phyloP scores from a whole-genome alignment of 2,797 vertebrate species.

The Gorsachius magnificus region DNA sequence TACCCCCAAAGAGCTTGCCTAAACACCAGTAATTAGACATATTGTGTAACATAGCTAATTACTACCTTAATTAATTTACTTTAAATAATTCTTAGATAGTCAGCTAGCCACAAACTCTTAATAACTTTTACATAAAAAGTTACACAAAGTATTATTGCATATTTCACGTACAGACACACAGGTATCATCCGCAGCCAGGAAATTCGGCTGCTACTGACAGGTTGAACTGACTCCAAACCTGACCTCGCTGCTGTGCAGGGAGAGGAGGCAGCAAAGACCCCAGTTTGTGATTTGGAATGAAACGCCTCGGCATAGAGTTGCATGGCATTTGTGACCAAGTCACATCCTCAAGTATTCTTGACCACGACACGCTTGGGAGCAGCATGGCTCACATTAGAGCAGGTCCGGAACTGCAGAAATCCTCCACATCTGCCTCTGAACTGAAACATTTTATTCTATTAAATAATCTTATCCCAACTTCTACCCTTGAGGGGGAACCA shows the following conservation, averaged over 20 bases:
- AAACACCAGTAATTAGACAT: background rate
- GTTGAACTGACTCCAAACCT: background rate
- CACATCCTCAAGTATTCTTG: background rate
- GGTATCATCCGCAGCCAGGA: background rate
- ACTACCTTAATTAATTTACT: background rate
- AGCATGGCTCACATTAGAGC: background rate
- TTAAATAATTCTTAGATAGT: background rate
- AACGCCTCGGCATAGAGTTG: rapidly evolving
- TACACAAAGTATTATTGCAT: no score
- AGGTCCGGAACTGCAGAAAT: background rate
- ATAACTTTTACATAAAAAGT: background rate
- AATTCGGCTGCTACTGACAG: background rate
- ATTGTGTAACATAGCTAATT: background rate
- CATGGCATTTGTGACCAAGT: background rate
- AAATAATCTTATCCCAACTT: background rate
- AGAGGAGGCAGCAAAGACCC: no score
- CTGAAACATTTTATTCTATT: background rate
- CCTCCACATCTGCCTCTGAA: background rate
- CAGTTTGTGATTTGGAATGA: background rate
- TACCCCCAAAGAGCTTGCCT: background rate
- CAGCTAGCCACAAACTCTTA: background rate
- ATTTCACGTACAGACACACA: background rate
- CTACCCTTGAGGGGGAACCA: background rate
- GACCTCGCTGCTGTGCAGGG: background rate
- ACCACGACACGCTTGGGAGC: background rate